Evolutionary conservation across 2,113 vertebrate genomes (phyloP).

Genomic region (Hiodon alosoides): DNA sequence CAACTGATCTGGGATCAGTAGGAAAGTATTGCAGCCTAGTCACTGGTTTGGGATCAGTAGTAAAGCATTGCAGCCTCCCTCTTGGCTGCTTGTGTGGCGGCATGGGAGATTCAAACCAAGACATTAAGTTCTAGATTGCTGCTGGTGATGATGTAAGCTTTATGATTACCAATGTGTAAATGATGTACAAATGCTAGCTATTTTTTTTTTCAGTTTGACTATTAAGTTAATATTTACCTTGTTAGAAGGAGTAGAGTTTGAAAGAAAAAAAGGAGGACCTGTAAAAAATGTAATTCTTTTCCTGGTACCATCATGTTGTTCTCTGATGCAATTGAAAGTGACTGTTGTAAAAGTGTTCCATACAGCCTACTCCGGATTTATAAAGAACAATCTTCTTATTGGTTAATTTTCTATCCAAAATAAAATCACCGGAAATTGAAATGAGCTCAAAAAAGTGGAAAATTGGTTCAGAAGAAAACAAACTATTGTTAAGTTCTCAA

Average conservation of each 20-base stretch:
- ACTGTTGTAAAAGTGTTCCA: conserved; percentile 17
- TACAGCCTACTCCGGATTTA: conserved; percentile 11
- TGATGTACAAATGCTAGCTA: conserved; percentile 41
- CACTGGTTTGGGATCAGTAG: too few species aligned
- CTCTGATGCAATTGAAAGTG: conserved; percentile 19
- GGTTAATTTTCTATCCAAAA: conserved; percentile 21
- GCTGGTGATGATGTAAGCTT: conserved; percentile 38
- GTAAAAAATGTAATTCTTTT: conserved; percentile 12
- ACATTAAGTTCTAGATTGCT: conserved; percentile 30
- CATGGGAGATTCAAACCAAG: conserved; percentile 10
- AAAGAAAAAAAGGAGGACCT: conserved; percentile 10
- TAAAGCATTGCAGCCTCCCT: background rate
- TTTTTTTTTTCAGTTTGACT: conserved; percentile 23
- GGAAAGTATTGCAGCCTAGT: too few species aligned
- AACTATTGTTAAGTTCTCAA: conserved; percentile 34
- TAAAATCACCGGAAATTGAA: conserved; percentile 5
- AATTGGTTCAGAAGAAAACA: conserved; percentile 16
- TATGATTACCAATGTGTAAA: conserved; percentile 41
- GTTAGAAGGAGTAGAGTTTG: conserved; percentile 18
- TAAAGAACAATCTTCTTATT: conserved; percentile 1
- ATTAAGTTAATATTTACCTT: conserved; percentile 37
- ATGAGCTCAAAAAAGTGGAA: conserved; percentile 16
- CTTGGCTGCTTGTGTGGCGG: background rate
- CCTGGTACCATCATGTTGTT: conserved; percentile 14
- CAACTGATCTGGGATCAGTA: too few species aligned